phyloP scores from a whole-genome alignment of 2,888 invertebrate species.

The Boloria selene region DNA sequence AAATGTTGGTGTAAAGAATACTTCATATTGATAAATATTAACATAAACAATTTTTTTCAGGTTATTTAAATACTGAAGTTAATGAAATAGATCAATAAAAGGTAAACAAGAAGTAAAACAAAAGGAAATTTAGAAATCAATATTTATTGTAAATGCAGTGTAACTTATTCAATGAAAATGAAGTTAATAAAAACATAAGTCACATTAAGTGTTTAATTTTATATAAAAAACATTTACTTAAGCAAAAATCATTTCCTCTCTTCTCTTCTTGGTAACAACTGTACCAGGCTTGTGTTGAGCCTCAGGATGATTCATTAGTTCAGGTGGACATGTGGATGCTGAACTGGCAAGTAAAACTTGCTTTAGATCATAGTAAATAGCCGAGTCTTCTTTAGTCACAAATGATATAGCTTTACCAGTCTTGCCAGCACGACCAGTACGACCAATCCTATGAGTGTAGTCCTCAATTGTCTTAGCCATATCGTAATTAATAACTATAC shows the following conservation, averaged over 20 bases:
- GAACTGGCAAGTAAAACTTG: conserved; percentile 94
- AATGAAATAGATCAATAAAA: conserved; percentile 23
- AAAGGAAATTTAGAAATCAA: conserved; percentile 22
- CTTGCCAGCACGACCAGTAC: conserved; percentile 99
- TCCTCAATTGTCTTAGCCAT: conserved; percentile 99
- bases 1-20: no score
- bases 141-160: conserved; percentile 41
- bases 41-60: conserved; percentile 16
- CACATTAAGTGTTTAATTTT: conserved; percentile 30
- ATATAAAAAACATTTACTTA: conserved; percentile 62
- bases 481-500: conserved; percentile 99
- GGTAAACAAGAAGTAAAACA: conserved; percentile 1
- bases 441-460: conserved; percentile 98
- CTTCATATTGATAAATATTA: no score
- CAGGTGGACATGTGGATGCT: conserved; percentile 96
- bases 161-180: conserved; percentile 34
- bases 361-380: conserved; percentile 98
- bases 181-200: conserved; percentile 24
- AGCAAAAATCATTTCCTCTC: conserved; percentile 97
- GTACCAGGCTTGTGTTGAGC: conserved; percentile 98
- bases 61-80: conserved; percentile 12
- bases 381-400: conserved; percentile 97
- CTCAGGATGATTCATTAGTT: conserved; percentile 98
- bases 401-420: conserved; percentile 98
- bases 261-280: conserved; percentile 95